These are phyloP conservation scores for Tachina fera DNA, from an alignment of 2,888 invertebrate genomes.

Conservation along the genomic window DNA sequence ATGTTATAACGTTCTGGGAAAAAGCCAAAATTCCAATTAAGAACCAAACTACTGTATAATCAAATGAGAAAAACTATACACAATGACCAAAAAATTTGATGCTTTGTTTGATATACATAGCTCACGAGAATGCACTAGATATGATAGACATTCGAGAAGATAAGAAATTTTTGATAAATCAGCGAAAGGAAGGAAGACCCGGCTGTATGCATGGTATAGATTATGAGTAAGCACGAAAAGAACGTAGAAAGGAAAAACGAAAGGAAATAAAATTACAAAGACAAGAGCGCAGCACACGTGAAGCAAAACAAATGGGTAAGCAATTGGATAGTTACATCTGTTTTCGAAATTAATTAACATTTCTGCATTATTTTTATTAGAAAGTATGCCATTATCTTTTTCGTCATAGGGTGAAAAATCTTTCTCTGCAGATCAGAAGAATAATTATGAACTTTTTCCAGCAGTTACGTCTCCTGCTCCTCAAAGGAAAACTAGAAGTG, in stretches of 20 bases:
- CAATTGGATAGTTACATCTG: conserved; percentile 26
- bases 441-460: conserved; percentile 24
- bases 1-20: no score
- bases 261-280: conserved; percentile 45
- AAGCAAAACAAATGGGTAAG: conserved; percentile 34
- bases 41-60: conserved; percentile 44
- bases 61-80: conserved; percentile 35
- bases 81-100: background rate
- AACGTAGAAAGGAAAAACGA: conserved; percentile 33
- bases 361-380: conserved; percentile 39
- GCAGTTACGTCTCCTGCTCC: no score
- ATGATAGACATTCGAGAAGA: background rate
- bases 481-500: no score
- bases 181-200: conserved; percentile 1
- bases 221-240: conserved; percentile 22
- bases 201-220: conserved; percentile 46
- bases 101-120: background rate
- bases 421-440: conserved; percentile 43
- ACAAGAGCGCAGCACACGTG: conserved; percentile 19
- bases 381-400: conserved; percentile 42
- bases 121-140: background rate
- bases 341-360: conserved; percentile 38
- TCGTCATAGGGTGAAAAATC: conserved; percentile 42
- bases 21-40: conserved; percentile 12
- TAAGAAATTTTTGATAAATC: background rate